These are phyloP conservation scores for Iselma pallidipennis DNA, from an alignment of 2,888 invertebrate genomes.

Conservation along the genomic window DNA sequence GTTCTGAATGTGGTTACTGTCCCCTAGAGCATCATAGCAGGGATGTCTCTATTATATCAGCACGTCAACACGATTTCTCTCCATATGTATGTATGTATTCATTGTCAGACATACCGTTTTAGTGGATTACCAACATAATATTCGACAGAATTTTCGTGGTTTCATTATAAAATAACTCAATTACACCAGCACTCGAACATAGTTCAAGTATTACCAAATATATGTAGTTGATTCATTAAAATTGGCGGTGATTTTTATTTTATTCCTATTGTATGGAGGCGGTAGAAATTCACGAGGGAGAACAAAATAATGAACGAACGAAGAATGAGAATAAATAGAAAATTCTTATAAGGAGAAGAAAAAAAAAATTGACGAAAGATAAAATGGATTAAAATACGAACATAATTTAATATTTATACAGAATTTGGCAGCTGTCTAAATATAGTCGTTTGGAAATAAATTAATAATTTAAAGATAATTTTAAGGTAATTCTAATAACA, in stretches of 20 bases:
- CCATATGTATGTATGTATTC: background rate
- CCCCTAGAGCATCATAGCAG: slow-evolving; percentile 29
- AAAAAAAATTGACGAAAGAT: too few relatives aligned
- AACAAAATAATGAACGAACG: background rate
- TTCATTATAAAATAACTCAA: background rate
- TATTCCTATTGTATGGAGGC: too few relatives aligned
- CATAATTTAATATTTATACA: background rate
- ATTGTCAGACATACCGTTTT: background rate
- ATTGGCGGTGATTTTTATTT: too few relatives aligned
- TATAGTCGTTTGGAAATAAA: background rate
- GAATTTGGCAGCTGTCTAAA: background rate
- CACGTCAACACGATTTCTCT: slow-evolving; percentile 19
- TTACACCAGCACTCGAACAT: too few relatives aligned
- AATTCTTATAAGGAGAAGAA: too few relatives aligned
- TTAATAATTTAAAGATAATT: background rate
- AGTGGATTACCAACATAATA: background rate
- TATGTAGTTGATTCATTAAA: background rate
- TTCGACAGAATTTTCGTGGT: too few relatives aligned
- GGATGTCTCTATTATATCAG: slow-evolving; percentile 23
- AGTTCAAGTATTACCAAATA: too few relatives aligned
- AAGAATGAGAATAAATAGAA: background rate
- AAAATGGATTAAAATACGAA: background rate
- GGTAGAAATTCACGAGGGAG: background rate
- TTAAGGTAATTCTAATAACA: background rate
- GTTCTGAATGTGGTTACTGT: slow-evolving; percentile 27